Base-by-base conservation (phyloP, 23 tunicate genomes). In the Ciona savignyi region DNA sequence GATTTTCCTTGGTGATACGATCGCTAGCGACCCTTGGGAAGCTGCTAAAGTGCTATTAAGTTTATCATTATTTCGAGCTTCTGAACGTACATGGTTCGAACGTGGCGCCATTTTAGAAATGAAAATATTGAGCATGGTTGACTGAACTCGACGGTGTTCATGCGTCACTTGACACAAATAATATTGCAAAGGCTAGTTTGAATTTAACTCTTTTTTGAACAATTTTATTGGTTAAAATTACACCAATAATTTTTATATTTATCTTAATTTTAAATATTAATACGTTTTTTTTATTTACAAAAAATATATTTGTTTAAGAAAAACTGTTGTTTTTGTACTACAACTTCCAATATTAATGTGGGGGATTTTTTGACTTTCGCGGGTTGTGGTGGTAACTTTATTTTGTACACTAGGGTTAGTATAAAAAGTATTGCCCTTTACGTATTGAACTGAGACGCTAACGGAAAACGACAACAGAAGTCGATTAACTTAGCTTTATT, bases 1-100 rank as follows among this genome's bases (percentile, higher is more conserved):
- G 6, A 25, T 9, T 25, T 42, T 78, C 26, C 75, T 61, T 33
- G 73, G 51, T 34, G 76, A 70, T 20, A 60, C 56, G 56, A 42
- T 42, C 11, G 56, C 56, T 6, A 42, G 9, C 15, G 56, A 42
- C 9, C 11, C 56, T 42, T 42, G 56, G 56, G 56, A 42, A 6
- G 56, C 56, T 6, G 56, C 56, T 6, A 42, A 42, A 42, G 9
- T 42, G 15, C 56, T 42, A 15, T 6, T 42, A 15, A 6, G 9
- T 42, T 42, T 9, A 42, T 42, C 56, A 9, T 15, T 42, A 6
- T 6, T 42, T 6, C 15, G 9, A 6, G 11, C 56, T 42, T 15
- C 15, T 42, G 56, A 9, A 9, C 9, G 15, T 6, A 9, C 56
- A 15, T 42, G 11, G 9, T 42, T 42, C 56, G 56, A 42, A 42